Conservation (phyloP, 1,140 invertebrate genomes). For the Kradibia gibbosae region DNA sequence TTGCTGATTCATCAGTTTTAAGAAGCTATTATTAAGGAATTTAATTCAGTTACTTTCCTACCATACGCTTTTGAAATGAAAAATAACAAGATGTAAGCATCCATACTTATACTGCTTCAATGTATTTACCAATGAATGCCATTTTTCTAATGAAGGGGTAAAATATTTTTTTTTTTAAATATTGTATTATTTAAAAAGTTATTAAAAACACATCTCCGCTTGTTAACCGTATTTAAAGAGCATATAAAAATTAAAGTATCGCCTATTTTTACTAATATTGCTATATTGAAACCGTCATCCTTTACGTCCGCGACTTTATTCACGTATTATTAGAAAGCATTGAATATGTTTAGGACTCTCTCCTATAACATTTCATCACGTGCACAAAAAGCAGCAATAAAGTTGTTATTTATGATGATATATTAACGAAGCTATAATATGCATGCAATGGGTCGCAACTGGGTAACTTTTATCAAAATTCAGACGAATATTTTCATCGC, state of each 20-base stretch:
- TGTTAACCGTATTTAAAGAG: too few relatives aligned
- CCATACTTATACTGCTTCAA: conserved; percentile 3
- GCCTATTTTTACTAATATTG: too few relatives aligned
- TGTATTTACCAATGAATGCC: conserved; percentile 5
- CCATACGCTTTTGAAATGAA: conserved; percentile 38
- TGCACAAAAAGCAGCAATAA: not conserved
- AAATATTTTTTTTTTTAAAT: not conserved
- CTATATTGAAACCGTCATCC: too few relatives aligned
- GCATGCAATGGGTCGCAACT: too few relatives aligned
- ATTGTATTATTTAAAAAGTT: too few relatives aligned
- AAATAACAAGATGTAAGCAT: conserved; percentile 12
- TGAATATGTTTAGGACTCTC: not conserved
- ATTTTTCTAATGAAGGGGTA: not conserved
- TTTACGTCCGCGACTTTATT: too few relatives aligned
- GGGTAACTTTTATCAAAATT: too few relatives aligned
- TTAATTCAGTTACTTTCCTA: conserved; percentile 10
- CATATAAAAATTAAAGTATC: too few relatives aligned
- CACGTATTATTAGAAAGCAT: not conserved
- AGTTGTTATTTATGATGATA: not conserved
- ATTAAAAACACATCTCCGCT: too few relatives aligned
- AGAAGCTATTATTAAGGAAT: conserved; percentile 34
- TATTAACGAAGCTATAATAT: not conserved
- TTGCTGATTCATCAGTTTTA: conserved; percentile 48
- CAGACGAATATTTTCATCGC: too few relatives aligned
- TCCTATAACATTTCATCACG: not conserved